A percentile compares a stretch with the other conserved stretches of the same genome.
Evolutionary conservation across 2,113 vertebrate genomes (phyloP).

Genomic region (Odobenus rosmarus): DNA sequence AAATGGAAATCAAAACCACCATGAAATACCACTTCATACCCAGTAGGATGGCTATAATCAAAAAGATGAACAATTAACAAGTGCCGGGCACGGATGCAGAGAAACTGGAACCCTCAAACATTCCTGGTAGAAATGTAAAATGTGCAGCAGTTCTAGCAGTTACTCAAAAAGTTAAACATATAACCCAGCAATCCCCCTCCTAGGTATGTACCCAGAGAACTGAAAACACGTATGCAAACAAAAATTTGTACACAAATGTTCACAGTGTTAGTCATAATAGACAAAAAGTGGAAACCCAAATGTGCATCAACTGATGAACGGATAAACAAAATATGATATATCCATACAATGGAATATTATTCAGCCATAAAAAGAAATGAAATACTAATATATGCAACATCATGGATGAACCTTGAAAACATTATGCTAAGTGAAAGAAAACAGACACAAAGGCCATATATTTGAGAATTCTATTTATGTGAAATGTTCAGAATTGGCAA

Average conservation of each 20-base stretch:
- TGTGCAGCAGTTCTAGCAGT: not conserved
- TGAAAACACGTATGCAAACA: not conserved
- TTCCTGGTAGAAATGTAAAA: not conserved
- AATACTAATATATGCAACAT: not conserved
- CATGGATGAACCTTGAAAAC: not conserved
- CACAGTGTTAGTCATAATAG: not conserved
- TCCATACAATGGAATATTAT: not conserved
- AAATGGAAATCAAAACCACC: slow-evolving; percentile 11
- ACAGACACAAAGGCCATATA: not conserved
- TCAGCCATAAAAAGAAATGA: not conserved
- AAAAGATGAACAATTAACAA: not conserved
- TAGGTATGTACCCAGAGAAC: not conserved
- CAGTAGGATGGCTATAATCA: not conserved
- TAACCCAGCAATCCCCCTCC: not conserved
- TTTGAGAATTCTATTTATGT: not conserved
- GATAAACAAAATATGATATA: not conserved
- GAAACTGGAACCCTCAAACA: not conserved
- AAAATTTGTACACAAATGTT: not conserved
- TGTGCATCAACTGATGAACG: not conserved
- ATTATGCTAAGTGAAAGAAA: not conserved
- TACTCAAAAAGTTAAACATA: slow-evolving; percentile 7
- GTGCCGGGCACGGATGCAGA: not conserved
- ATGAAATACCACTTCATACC: not conserved
- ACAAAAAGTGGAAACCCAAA: not conserved
- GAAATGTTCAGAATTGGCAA: not conserved